Percentiles rank a stretch among this genome's conserved stretches.
These are phyloP conservation scores for Acipenser ruthenus DNA, from an alignment of 2,797 vertebrate genomes.

Conservation along the genomic window DNA sequence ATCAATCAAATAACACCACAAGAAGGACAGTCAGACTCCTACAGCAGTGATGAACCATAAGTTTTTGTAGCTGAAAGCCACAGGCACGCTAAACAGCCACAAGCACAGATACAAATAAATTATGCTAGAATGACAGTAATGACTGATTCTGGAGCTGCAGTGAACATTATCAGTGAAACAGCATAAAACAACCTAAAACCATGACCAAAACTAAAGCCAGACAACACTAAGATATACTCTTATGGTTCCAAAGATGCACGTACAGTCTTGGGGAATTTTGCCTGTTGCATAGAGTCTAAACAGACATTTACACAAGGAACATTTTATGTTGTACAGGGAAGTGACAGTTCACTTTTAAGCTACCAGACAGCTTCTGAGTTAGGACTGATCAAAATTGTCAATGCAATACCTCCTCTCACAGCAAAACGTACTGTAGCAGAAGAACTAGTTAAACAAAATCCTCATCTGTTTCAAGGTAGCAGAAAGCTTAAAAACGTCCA, in stretches of 20 bases:
- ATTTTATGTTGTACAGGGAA: slow-evolving; percentile 5
- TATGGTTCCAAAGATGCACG: slow-evolving; percentile 2
- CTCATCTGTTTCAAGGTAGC: slow-evolving; percentile 13
- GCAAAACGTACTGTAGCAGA: slow-evolving; percentile 6
- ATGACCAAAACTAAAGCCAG: slow-evolving; percentile 1
- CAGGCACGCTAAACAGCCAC: background rate
- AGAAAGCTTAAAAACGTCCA: slow-evolving; percentile 21
- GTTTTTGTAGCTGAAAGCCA: no score
- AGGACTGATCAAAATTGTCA: slow-evolving; percentile 13
- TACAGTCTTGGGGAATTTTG: slow-evolving; percentile 9
- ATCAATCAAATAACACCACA: no score
- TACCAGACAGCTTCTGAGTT: slow-evolving; percentile 10
- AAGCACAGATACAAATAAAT: background rate
- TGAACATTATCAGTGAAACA: slow-evolving; percentile 11
- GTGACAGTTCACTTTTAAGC: background rate
- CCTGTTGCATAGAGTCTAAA: background rate
- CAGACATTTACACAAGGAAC: background rate
- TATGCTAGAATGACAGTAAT: slow-evolving; percentile 4
- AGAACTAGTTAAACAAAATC: slow-evolving; percentile 8
- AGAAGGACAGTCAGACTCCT: no score
- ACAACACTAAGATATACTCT: background rate
- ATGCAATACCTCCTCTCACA: background rate
- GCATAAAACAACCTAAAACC: background rate
- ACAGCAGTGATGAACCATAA: no score
- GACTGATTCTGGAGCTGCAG: slow-evolving; percentile 12